Evolutionary conservation across 2,113 vertebrate species (phyloP).

Genomic region (Lipotes vexillifer): DNA sequence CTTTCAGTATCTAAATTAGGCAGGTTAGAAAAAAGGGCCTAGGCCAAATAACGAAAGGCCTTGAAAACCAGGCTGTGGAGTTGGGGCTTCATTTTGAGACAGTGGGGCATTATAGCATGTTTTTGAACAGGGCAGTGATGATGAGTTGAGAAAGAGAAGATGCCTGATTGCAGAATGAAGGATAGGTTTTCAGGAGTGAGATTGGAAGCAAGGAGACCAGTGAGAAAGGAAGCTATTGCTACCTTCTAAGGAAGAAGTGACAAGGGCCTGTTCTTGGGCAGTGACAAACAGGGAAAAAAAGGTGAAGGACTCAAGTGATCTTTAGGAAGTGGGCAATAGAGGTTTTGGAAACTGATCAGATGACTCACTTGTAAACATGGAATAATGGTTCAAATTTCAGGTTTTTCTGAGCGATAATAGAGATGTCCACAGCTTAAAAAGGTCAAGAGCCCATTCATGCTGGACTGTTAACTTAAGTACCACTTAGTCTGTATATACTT

Average conservation of each 20-base stretch:
- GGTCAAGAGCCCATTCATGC: neutral
- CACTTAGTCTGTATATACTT: neutral
- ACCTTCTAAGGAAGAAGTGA: neutral
- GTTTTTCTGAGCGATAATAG: neutral
- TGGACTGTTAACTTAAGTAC: neutral
- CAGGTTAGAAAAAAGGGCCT: neutral
- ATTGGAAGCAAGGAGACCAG: too few relatives aligned
- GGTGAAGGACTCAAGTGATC: neutral
- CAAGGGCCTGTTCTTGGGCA: neutral
- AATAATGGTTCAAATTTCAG: neutral
- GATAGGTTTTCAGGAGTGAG: neutral
- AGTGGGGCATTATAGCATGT: neutral
- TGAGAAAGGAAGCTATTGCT: neutral
- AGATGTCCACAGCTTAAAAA: neutral
- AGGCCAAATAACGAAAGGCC: neutral
- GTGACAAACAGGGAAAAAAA: neutral
- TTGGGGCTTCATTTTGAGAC: neutral
- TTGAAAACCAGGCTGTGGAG: neutral
- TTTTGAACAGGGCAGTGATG: neutral
- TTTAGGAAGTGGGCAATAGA: neutral
- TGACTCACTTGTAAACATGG: neutral
- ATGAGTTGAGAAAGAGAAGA: neutral
- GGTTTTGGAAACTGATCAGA: neutral
- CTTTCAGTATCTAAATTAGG: neutral
- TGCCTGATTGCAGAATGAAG: neutral